Percentiles rank a stretch among this genome's conserved stretches.
phyloP scores from a whole-genome alignment of 2,113 vertebrate species.

The Malurus melanocephalus region DNA sequence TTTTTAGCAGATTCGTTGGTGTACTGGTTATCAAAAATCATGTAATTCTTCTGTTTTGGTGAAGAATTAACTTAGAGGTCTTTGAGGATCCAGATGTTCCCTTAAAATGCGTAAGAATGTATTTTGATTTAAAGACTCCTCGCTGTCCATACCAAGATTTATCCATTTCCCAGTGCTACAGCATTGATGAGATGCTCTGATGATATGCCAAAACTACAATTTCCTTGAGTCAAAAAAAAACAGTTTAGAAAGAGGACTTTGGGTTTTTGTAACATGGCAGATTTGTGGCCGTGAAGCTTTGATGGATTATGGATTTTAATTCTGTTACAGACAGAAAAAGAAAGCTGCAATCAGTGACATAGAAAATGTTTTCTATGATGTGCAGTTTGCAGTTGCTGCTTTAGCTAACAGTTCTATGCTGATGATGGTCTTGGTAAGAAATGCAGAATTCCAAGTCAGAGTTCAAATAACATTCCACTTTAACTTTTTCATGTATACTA shows the following conservation, averaged over 20 bases:
- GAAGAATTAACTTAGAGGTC: background rate
- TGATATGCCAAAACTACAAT: background rate
- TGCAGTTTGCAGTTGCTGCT: background rate
- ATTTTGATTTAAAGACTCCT: background rate
- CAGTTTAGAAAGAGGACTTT: background rate
- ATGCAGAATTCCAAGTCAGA: background rate
- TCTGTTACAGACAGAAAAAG: background rate
- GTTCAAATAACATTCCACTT: background rate
- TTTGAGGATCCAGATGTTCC: background rate
- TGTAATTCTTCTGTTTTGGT: background rate
- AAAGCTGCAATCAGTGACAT: background rate
- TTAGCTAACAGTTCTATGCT: background rate
- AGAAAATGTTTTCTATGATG: background rate
- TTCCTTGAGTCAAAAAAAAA: background rate
- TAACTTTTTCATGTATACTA: fast-evolving
- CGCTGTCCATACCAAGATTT: background rate
- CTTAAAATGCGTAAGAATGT: background rate
- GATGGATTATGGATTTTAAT: background rate
- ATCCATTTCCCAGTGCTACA: background rate
- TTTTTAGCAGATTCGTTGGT: background rate
- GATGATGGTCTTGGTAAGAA: background rate
- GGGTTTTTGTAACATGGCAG: background rate
- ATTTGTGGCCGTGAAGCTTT: background rate
- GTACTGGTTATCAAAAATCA: background rate
- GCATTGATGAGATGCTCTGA: background rate